Percentiles rank a stretch among this genome's conserved stretches.
These are phyloP conservation scores for Platalea minor DNA, from an alignment of 2,797 vertebrate genomes.

Conservation along the genomic window DNA sequence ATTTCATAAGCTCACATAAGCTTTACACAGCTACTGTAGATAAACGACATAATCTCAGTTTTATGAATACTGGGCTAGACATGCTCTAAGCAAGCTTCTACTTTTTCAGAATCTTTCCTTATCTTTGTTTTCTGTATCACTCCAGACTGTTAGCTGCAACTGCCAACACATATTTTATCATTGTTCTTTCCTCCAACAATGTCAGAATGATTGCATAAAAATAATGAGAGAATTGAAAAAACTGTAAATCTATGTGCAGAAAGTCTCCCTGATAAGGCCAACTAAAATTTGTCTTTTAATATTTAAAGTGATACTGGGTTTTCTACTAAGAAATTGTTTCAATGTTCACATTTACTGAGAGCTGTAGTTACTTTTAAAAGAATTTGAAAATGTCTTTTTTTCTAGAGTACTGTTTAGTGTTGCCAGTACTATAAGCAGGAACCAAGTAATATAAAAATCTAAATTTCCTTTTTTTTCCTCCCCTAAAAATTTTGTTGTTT, in stretches of 20 bases:
- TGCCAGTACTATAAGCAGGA: not conserved
- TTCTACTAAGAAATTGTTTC: not conserved
- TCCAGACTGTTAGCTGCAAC: not conserved
- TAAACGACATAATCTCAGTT: not conserved
- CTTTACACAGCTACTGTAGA: conserved; percentile 2
- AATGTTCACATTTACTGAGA: not conserved
- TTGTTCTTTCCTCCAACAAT: not conserved
- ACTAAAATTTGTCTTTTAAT: not conserved
- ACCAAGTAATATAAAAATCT: not conserved
- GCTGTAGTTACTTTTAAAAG: not conserved
- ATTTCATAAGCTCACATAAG: not conserved
- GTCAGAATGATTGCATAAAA: not conserved
- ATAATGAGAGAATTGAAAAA: not conserved
- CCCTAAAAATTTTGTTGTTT: not conserved
- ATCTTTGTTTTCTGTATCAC: not conserved
- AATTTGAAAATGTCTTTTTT: not conserved
- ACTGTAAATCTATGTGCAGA: not conserved
- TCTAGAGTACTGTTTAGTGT: not conserved
- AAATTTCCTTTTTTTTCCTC: not conserved
- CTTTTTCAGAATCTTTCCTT: not conserved
- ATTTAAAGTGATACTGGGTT: not conserved
- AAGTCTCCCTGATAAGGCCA: not conserved
- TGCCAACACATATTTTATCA: not conserved
- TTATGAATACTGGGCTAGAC: not conserved
- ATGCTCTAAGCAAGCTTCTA: not conserved